Evolutionary conservation across 2,797 vertebrate species (phyloP).

Genomic region (Acrocephalus scirpaceus): DNA sequence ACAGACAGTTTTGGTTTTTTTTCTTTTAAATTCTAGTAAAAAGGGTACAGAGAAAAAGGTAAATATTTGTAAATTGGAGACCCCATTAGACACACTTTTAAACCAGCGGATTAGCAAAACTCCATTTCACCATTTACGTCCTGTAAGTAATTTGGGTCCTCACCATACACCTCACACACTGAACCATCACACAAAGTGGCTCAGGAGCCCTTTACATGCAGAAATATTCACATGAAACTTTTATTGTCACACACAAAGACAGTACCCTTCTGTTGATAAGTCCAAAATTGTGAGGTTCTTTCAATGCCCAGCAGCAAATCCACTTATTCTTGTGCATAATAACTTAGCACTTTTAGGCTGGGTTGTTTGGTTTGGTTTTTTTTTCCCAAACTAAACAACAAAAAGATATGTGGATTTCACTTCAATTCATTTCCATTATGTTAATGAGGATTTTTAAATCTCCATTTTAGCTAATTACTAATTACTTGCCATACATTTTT

Average conservation of each 20-base stretch:
- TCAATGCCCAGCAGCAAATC: background rate
- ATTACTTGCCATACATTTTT: background rate
- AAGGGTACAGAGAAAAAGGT: background rate
- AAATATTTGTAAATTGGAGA: conserved; percentile 6
- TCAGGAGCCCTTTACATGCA: background rate
- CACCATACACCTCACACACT: background rate
- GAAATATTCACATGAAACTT: background rate
- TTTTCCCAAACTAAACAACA: background rate
- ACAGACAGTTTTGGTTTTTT: background rate
- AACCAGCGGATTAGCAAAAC: background rate
- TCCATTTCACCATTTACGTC: background rate
- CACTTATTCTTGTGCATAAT: background rate
- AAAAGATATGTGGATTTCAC: background rate
- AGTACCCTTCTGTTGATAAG: background rate
- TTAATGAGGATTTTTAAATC: background rate
- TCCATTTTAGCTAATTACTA: background rate
- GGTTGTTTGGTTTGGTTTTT: background rate
- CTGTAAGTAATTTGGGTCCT: background rate
- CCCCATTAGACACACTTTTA: background rate
- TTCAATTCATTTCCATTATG: background rate
- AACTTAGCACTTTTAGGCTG: background rate
- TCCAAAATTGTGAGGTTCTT: background rate
- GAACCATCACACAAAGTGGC: background rate
- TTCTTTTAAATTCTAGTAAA: background rate
- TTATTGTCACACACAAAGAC: background rate